Base-by-base conservation (phyloP, 2,888 invertebrate genomes). In the Volucella zonaria region DNA sequence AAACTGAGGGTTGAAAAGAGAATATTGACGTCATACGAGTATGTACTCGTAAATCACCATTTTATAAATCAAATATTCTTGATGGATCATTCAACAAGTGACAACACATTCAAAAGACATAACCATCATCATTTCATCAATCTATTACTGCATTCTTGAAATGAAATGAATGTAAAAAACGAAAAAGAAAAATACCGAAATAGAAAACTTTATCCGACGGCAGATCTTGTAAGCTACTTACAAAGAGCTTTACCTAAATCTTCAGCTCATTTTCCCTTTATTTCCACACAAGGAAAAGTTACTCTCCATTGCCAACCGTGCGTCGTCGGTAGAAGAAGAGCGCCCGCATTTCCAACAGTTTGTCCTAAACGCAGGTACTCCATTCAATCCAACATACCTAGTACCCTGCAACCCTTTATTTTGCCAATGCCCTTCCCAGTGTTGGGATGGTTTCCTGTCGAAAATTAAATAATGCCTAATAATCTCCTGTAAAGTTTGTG, bases 391-490 rank as follows among this genome's bases (percentile, higher is more conserved):
- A 23, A 23, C 23, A 0, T 31, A 31, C 31, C 31, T 31, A 6
- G 6, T 1, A 31, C 6, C 31, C 6, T 74, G 52, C 58, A 83
- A 79, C 79, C 79, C 74, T 73, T 83, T 52, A 61, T 38, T 54
- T 75, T 15, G 3, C 47, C 47, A 45, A 4, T n/a, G 52, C 40
- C 18, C 54, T 12, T 18, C 43, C 14, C 51, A 23, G 31, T n/a
- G 23, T 18, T 62, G 67, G n/a, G 54, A 56, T 38, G 62, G 42
- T 73, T 54, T 31, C 31, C 49, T 82, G 43, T 45, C 38, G 56
- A 83, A 83, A 83, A 82, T 79, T 74, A 79, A 82, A 83, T 79
- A 83, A 83, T 83, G 70, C 82, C 74, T 73, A 75, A 79, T 83
- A 83, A 79, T 79, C 68, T 61, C 18, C 74, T 47, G 31, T 79